Evolutionary conservation across 1,140 invertebrate genomes (phyloP).

Genomic region (Drosophila tsacasi): DNA sequence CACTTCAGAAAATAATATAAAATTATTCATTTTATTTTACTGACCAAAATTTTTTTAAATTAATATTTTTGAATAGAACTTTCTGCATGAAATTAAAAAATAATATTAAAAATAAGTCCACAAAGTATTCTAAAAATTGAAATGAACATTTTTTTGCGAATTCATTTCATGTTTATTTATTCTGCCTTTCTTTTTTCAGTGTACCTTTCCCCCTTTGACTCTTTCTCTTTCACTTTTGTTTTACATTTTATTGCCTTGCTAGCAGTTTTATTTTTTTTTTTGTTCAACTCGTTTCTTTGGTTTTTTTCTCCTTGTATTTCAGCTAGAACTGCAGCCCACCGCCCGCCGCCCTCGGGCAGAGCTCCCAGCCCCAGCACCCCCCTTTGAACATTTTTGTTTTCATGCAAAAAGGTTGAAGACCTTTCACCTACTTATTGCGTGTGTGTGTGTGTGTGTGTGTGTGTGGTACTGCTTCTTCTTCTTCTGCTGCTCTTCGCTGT

Average conservation of each 20-base stretch:
- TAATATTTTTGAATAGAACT: too few relatives aligned
- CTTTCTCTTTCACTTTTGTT: constrained; percentile 52
- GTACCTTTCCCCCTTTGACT: constrained; percentile 17
- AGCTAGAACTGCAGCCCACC: constrained; percentile 47
- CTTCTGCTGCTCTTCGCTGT: constrained; percentile 29
- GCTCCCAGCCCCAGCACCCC: constrained; percentile 1
- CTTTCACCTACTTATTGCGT: constrained; percentile 80
- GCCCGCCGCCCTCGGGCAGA: constrained; percentile 12
- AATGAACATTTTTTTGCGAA: too few relatives aligned
- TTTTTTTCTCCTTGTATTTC: constrained; percentile 48
- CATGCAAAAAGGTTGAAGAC: constrained; percentile 82
- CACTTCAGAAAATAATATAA: too few relatives aligned
- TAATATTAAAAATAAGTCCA: too few relatives aligned
- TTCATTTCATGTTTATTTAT: neutral
- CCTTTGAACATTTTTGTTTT: constrained; percentile 75
- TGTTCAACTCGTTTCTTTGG: constrained; percentile 11
- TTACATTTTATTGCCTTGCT: constrained; percentile 51
- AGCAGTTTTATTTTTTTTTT: constrained; percentile 37
- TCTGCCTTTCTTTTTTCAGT: neutral
- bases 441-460: neutral
- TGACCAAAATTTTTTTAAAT: too few relatives aligned
- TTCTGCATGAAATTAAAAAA: too few relatives aligned
- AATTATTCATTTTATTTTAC: too few relatives aligned
- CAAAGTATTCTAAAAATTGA: too few relatives aligned
- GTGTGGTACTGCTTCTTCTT: constrained; percentile 16